Evolutionary conservation across 2,888 invertebrate genomes (phyloP).

Genomic region (Leptinotarsa peninsularis): DNA sequence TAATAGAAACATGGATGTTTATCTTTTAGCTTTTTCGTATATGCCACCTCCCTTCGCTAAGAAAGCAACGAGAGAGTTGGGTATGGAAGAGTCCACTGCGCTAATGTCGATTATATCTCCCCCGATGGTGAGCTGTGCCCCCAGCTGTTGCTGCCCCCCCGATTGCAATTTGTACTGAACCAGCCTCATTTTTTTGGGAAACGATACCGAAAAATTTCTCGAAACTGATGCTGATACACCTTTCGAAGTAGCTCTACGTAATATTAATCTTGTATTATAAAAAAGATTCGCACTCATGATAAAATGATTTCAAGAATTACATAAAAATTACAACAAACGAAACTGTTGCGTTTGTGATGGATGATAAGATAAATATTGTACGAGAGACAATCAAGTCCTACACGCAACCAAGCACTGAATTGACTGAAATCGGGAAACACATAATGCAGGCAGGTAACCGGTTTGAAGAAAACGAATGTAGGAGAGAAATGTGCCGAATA

Average conservation of each 20-base stretch:
- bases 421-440: conserved; percentile 15
- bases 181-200: conserved; percentile 72
- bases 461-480: conserved; percentile 2
- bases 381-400: background rate
- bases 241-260: background rate
- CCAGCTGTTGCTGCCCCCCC: conserved; percentile 75
- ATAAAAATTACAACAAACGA: background rate
- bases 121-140: conserved; percentile 70
- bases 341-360: background rate
- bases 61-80: conserved; percentile 70
- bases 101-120: conserved; percentile 77
- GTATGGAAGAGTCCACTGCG: conserved; percentile 70
- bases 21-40: conserved; percentile 71
- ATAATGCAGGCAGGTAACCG: background rate
- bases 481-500: background rate
- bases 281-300: conserved; percentile 14
- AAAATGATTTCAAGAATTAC: background rate
- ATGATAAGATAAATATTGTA: conserved; percentile 2
- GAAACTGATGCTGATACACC: background rate
- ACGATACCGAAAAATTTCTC: conserved; percentile 59
- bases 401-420: background rate
- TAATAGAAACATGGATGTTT: conserved; percentile 42
- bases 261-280: background rate
- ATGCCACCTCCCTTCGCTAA: conserved; percentile 67
- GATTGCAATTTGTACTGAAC: conserved; percentile 76